Conservation (phyloP, 2,113 vertebrate species). For the Eidolon helvum region DNA sequence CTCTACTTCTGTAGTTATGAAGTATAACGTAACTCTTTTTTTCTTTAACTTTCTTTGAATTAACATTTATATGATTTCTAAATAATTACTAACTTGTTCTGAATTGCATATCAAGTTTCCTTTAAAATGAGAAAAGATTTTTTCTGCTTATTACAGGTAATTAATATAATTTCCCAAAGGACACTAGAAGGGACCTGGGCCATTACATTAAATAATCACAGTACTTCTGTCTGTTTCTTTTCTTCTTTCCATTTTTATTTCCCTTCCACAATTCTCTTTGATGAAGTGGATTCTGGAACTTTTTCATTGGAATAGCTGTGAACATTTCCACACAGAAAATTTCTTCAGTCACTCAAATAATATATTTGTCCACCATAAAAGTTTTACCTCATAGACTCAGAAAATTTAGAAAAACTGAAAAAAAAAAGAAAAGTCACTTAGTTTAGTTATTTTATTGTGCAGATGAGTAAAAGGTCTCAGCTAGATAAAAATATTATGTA, state of each 20-base stretch:
- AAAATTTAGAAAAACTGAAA: not conserved
- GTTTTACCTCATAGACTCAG: not conserved
- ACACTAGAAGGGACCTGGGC: not conserved
- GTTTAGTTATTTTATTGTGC: not conserved
- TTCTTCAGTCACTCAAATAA: not conserved
- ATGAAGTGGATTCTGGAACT: not conserved
- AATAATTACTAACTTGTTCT: not conserved
- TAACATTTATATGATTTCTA: not conserved
- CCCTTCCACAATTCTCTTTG: not conserved
- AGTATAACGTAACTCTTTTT: not conserved
- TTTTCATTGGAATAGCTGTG: not conserved
- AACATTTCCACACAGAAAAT: not conserved
- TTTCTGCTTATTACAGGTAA: not conserved
- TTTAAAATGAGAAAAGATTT: not conserved
- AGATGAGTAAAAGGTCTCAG: not conserved
- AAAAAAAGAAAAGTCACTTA: not conserved
- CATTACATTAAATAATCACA: not conserved
- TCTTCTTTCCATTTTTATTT: not conserved
- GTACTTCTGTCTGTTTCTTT: not conserved
- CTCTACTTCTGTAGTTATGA: not conserved
- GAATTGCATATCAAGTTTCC: not conserved
- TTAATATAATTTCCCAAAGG: slow-evolving; percentile 13
- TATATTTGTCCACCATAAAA: not conserved
- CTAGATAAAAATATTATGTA: not conserved
- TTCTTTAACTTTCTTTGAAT: not conserved